Evolutionary conservation across 2,888 invertebrate species (phyloP).

Genomic region (Apodemia zela): DNA sequence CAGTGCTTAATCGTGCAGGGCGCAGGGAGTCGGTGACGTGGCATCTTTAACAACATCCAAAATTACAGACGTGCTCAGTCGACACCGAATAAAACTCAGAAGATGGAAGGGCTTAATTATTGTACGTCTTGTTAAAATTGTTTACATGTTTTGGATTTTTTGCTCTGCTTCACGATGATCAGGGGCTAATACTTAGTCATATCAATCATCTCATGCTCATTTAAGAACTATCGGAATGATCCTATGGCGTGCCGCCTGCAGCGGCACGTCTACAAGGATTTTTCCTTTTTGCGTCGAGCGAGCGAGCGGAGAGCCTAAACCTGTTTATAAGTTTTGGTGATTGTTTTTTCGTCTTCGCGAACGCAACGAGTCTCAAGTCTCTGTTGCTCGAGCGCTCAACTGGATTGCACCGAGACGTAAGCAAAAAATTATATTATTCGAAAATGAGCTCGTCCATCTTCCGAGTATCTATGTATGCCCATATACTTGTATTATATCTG

Average conservation of each 20-base stretch:
- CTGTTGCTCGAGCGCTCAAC: constrained; percentile 46
- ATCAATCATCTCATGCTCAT: constrained; percentile 50
- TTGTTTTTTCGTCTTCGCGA: constrained; percentile 63
- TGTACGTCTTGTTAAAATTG: constrained; percentile 28
- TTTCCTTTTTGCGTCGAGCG: constrained; percentile 67
- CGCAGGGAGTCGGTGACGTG: constrained; percentile 1
- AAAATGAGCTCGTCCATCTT: constrained; percentile 59
- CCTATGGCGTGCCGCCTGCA: constrained; percentile 43
- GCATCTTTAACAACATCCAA: constrained; percentile 20
- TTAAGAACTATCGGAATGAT: constrained; percentile 49
- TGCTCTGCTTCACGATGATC: constrained; percentile 36
- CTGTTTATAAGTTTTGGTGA: constrained; percentile 70
- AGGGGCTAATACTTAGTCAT: constrained; percentile 45
- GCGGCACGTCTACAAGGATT: constrained; percentile 55
- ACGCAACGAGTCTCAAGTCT: constrained; percentile 46
- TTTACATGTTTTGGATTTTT: constrained; percentile 11
- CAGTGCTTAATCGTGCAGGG: not conserved
- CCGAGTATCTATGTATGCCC: constrained; percentile 49
- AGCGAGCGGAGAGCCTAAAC: constrained; percentile 64
- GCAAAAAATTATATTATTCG: constrained; percentile 52
- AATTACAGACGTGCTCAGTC: constrained; percentile 47
- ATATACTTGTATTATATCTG: constrained; percentile 48
- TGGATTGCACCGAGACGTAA: constrained; percentile 48
- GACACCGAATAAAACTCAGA: constrained; percentile 44
- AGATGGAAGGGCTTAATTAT: constrained; percentile 46